Evolutionary conservation across 1,140 invertebrate species (phyloP), one percentile per base, ranked within the genome.

Genomic region (Heliothis virescens): DNA sequence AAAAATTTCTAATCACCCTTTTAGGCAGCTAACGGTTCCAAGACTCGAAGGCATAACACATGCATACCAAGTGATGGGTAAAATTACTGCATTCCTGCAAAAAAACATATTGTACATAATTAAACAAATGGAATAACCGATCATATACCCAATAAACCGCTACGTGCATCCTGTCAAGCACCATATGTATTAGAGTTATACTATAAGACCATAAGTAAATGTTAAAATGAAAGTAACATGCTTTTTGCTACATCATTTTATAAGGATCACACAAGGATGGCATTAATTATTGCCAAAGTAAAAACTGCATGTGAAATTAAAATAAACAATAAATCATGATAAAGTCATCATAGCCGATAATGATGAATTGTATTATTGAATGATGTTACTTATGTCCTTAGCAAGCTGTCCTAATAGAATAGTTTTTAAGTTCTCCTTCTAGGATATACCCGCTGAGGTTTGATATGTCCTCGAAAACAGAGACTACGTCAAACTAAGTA

Each of bases 141-240:
- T 65, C 62, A 10, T 18, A 48, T 16, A 47, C 34, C 60, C n/a
- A n/a, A 63, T 48, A 48, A 18, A n/a, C 16, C 41, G n/a, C n/a
- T n/a, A 65, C 62, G 62, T 65, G 62, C n/a, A 47, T 9, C n/a
- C 29, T 1, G 9, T n/a, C 62, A 65, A 16, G 16, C 18, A 65
- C n/a, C 41, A 47, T 47, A n/a, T 34, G 34, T 65, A 48, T 16
- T 48, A n/a, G 47, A 65, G 47, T 65, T 65, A 48, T 11, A 65
- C 41, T n/a, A 65, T 11, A 11, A 47, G n/a, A 65, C 62, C 13
- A 65, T 65, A n/a, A n/a, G n/a, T 34, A n/a, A 34, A 34, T 18
- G n/a, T 65, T 65, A n/a, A 65, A 47, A 47, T 65, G 47, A n/a
- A 65, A 11, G 41, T 65, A n/a, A 65, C 47, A 11, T n/a, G 41